A percentile compares a stretch with the other conserved stretches of the same genome.
Evolutionary conservation across 2,113 vertebrate genomes (phyloP).

Genomic region (Oncorhynchus masou): DNA sequence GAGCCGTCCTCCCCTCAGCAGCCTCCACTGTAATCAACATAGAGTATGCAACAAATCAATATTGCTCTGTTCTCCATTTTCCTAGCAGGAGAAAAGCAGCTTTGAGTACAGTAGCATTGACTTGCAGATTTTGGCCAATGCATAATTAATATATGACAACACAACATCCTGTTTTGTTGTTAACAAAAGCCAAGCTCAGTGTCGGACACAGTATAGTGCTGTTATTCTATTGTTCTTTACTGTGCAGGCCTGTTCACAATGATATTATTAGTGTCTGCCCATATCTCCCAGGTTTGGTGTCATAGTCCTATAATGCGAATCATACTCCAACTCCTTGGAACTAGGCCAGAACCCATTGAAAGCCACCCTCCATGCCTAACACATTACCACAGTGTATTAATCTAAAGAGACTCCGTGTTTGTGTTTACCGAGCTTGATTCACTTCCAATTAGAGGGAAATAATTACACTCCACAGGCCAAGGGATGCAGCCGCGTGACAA

Average conservation of each 20-base stretch:
- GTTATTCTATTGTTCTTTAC: conserved; percentile 28
- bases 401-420: conserved; percentile 88
- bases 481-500: conserved; percentile 83
- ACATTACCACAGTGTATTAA: conserved; percentile 94
- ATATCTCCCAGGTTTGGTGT: conserved; percentile 49
- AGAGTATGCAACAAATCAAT: too few species aligned
- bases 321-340: conserved; percentile 71
- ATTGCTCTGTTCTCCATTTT: too few species aligned
- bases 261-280: conserved; percentile 42
- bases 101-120: conserved; percentile 36
- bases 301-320: conserved; percentile 57
- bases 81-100: neutral
- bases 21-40: too few species aligned
- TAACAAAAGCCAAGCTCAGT: conserved; percentile 56
- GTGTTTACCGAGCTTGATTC: conserved; percentile 98
- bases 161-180: conserved; percentile 60
- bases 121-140: conserved; percentile 53
- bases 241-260: neutral
- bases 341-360: conserved; percentile 88
- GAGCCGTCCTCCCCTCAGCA: too few species aligned
- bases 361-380: conserved; percentile 87
- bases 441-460: conserved; percentile 97
- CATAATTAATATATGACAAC: conserved; percentile 62
- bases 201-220: conserved; percentile 38
- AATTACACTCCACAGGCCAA: conserved; percentile 94